Evolutionary conservation across 2,888 invertebrate genomes (phyloP), one percentile per base, ranked within the genome.

Genomic region (Ophioninae sp.): DNA sequence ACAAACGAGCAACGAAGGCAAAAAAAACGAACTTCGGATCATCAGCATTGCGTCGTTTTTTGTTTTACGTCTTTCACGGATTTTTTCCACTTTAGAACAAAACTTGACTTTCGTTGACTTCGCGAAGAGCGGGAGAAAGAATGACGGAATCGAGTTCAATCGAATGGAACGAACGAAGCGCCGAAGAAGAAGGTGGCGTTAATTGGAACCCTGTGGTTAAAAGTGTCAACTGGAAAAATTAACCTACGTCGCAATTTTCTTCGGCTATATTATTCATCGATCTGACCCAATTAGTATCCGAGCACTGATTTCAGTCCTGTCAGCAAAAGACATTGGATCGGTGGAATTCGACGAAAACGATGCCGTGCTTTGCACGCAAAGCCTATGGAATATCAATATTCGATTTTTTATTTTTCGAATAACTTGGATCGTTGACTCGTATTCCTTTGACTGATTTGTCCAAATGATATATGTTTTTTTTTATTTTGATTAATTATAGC

Each of bases 241-340:
- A 76, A 72, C 75, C 41, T 72, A 63, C 67, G 79, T 79, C 79
- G 82, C 82, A 9, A 5, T 78, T 82, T 75, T 71, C 76, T 75
- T 75, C 41, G 39, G 10, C 39, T 63, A 65, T 68, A 73, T 83
- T 20, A n/a, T 75, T 67, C 63, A 13, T 37, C 63, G 13, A 10
- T 10, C 23, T 75, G 74, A 78, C 82, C 82, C 65, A 71, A 44
- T 58, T 64, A 20, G 17, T 17, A 17, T 51, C 51, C 17, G 51
- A 17, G 13, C 17, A 13, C 5, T 3, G 51, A 17, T 51, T 17
- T 13, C 51, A 17, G 13, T 51, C 13, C 6, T 51, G 51, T 51
- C 13, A 51, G 51, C 51, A 13, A 51, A 51, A 51, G 17, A 51
- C 13, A 17, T 51, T 51, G 5, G 51, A 13, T 51, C 17, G 17